Evolutionary conservation across 2,888 invertebrate genomes (phyloP).

Genomic region (Gymnoscelis rufifasciata): DNA sequence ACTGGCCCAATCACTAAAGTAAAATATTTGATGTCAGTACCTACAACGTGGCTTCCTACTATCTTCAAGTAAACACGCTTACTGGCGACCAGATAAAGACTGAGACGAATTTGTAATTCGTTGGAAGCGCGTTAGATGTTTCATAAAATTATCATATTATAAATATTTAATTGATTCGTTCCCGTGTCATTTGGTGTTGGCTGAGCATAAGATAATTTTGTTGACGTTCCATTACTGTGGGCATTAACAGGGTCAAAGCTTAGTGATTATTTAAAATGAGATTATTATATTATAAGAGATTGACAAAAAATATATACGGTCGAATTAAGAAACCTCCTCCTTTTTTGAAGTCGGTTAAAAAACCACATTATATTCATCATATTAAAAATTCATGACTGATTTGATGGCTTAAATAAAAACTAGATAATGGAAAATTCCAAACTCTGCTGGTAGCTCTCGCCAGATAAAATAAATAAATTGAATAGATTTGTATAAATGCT

Average conservation of each 20-base stretch:
- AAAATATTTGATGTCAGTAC: slow-evolving; percentile 10
- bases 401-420: too few species aligned
- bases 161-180: slow-evolving; percentile 40
- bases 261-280: slow-evolving; percentile 16
- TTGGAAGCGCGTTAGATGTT: slow-evolving; percentile 29
- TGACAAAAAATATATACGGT: too few species aligned
- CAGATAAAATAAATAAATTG: background rate
- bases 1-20: slow-evolving; percentile 19
- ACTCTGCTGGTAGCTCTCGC: too few species aligned
- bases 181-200: slow-evolving; percentile 37
- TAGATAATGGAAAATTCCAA: too few species aligned
- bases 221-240: background rate
- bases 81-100: slow-evolving; percentile 41
- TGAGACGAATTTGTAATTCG: slow-evolving; percentile 41
- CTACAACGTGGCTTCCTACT: slow-evolving; percentile 7
- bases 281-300: too few species aligned
- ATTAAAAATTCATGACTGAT: too few species aligned
- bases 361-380: too few species aligned
- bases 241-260: slow-evolving; percentile 3
- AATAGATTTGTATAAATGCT: slow-evolving; percentile 20
- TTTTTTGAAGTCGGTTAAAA: too few species aligned
- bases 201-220: slow-evolving; percentile 32
- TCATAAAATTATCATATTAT: slow-evolving; percentile 49
- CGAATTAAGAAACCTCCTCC: too few species aligned
- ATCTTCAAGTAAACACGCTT: slow-evolving; percentile 36